Evolutionary conservation across 2,113 vertebrate genomes (phyloP).

Genomic region (Herpailurus yagouaroundi): DNA sequence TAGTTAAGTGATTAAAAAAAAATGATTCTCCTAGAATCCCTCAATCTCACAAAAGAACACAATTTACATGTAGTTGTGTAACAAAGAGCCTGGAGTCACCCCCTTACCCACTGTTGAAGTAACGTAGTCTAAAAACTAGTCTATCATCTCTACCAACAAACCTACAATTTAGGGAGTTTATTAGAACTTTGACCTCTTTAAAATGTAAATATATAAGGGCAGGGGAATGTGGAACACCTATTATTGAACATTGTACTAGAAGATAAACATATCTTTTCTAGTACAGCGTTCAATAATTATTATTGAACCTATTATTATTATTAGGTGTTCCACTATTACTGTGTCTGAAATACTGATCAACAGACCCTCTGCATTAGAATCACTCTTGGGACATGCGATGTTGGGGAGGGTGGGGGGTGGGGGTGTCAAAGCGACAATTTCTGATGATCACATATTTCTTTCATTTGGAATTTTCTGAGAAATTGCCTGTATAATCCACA

Average conservation of each 20-base stretch:
- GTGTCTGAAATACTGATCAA: background rate
- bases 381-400: background rate
- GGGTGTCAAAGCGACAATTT: background rate
- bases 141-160: background rate
- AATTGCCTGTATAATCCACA: background rate
- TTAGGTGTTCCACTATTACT: background rate
- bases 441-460: background rate
- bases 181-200: background rate
- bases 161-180: background rate
- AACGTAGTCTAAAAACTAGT: background rate
- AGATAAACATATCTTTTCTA: background rate
- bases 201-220: background rate
- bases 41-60: background rate
- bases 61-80: background rate
- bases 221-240: background rate
- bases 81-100: background rate
- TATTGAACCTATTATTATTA: too few species aligned
- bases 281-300: too few species aligned
- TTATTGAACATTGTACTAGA: background rate
- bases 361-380: background rate
- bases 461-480: background rate
- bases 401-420: too few species aligned
- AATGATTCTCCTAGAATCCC: background rate
- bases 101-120: background rate
- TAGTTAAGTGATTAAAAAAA: background rate